These are phyloP conservation scores for Parapsyche elsis DNA, from an alignment of 1,140 invertebrate genomes.

Conservation along the genomic window DNA sequence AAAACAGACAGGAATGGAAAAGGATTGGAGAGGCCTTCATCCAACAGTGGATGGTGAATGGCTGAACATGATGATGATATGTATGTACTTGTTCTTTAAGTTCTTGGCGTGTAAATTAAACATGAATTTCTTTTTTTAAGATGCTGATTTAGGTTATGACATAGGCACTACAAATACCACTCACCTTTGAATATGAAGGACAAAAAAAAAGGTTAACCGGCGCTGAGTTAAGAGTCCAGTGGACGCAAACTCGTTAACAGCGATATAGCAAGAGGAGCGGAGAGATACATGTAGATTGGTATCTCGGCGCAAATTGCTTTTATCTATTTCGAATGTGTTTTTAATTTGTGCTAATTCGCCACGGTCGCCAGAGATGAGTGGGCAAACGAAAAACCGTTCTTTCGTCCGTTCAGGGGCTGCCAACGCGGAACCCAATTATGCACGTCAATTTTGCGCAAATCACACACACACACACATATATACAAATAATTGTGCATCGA, in stretches of 20 bases:
- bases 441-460: conserved; percentile 18
- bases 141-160: no score
- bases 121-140: no score
- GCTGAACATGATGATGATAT: no score
- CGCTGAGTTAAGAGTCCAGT: background rate
- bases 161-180: no score
- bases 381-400: background rate
- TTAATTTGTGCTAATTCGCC: conserved; percentile 46
- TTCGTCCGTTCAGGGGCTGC: conserved; percentile 2
- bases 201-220: background rate
- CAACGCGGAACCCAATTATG: conserved; percentile 10
- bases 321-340: conserved; percentile 47
- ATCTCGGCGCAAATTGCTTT: conserved; percentile 40
- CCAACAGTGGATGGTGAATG: no score
- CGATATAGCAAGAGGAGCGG: background rate
- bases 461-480: no score
- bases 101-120: no score
- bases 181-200: no score
- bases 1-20: no score
- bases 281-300: conserved; percentile 15
- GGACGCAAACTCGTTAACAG: conserved; percentile 24
- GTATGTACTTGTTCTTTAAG: no score
- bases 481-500: no score
- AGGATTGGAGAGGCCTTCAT: no score
- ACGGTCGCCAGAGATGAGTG: conserved; percentile 29